A percentile compares a stretch with the other conserved stretches of the same genome.
Conservation (phyloP, 2,888 invertebrate genomes). For the Perizoma flavofasciatum region DNA sequence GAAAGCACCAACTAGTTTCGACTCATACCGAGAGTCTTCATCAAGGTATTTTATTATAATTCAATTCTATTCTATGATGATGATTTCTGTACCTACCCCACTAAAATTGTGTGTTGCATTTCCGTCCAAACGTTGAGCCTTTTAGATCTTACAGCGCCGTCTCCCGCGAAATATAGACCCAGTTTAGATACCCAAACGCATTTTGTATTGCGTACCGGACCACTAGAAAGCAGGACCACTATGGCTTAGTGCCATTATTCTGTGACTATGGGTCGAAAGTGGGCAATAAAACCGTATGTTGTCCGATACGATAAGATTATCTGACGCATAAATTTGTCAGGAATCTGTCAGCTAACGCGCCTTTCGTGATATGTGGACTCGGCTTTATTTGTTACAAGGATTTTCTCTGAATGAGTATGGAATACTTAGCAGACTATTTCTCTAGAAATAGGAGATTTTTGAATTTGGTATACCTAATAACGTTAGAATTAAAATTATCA, state of each 20-base stretch:
- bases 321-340: conserved; percentile 75
- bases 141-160: conserved; percentile 29
- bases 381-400: conserved; percentile 17
- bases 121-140: conserved; percentile 18
- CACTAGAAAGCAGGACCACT: conserved; percentile 34
- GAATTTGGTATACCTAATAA: no score
- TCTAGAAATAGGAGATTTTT: no score
- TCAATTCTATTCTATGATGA: no score
- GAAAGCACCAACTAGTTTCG: no score
- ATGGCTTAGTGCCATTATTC: conserved; percentile 19
- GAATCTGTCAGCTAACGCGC: conserved; percentile 40
- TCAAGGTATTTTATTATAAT: no score
- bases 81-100: background rate
- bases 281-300: conserved; percentile 68
- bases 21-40: no score
- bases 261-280: conserved; percentile 38
- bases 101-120: background rate
- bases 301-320: conserved; percentile 68
- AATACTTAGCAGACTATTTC: background rate
- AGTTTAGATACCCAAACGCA: conserved; percentile 39
- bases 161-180: conserved; percentile 25
- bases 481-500: no score
- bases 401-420: background rate
- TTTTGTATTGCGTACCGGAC: conserved; percentile 31
- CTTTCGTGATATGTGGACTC: conserved; percentile 36